phyloP scores from a whole-genome alignment of 2,113 vertebrate genomes.

The Procavia capensis region DNA sequence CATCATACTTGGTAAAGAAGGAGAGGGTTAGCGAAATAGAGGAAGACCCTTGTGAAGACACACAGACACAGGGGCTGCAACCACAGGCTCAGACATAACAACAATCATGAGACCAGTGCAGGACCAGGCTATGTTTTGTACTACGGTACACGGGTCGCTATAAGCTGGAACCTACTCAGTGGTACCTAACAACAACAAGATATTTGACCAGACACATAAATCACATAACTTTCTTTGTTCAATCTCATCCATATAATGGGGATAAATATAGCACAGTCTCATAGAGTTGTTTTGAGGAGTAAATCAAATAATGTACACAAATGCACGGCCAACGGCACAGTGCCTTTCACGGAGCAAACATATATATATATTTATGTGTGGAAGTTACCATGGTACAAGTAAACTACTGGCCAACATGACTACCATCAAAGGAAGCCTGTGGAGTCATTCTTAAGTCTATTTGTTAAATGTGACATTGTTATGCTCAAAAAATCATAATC shows the following conservation, averaged over 20 bases:
- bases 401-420: neutral
- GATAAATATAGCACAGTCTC: neutral
- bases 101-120: too few relatives aligned
- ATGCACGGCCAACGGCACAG: neutral
- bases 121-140: too few relatives aligned
- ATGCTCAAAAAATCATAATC: slow-evolving; percentile 30
- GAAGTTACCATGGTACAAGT: neutral
- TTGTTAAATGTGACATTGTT: slow-evolving; percentile 34
- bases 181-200: too few relatives aligned
- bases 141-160: too few relatives aligned
- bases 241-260: neutral
- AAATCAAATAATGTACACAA: neutral
- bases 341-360: neutral
- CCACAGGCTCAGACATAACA: too few relatives aligned
- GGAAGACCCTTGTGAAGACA: too few relatives aligned
- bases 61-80: too few relatives aligned
- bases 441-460: neutral
- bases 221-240: neutral
- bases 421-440: neutral
- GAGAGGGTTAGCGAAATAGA: too few relatives aligned
- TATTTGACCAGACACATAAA: neutral
- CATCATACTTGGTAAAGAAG: too few relatives aligned
- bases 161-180: too few relatives aligned
- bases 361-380: neutral
- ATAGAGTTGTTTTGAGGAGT: neutral